These are phyloP conservation scores for Crepidodera aurea DNA, from an alignment of 2,888 invertebrate species.

Conservation along the genomic window DNA sequence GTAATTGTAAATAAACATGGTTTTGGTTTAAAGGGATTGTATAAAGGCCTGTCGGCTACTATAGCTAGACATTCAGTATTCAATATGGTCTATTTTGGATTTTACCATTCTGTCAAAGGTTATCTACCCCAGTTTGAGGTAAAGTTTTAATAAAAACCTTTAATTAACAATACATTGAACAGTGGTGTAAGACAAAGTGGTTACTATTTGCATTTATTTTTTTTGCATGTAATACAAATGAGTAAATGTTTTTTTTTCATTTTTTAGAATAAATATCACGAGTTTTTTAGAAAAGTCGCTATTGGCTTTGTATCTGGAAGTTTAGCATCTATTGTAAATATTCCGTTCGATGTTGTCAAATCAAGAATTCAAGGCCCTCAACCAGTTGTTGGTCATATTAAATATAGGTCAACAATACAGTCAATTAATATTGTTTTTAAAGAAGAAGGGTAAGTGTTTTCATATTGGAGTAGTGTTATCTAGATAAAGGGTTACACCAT, in stretches of 20 bases:
- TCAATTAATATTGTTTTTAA: constrained; percentile 78
- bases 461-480: background rate
- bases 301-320: constrained; percentile 91
- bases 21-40: constrained; percentile 80
- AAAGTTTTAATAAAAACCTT: constrained; percentile 38
- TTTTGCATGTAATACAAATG: too few relatives aligned
- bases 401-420: constrained; percentile 79
- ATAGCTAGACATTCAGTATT: constrained; percentile 89
- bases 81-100: constrained; percentile 94
- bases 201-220: too few relatives aligned
- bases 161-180: too few relatives aligned
- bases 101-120: constrained; percentile 91
- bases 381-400: constrained; percentile 73
- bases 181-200: too few relatives aligned
- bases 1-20: constrained; percentile 81
- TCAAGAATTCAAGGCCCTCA: constrained; percentile 95
- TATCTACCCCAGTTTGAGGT: constrained; percentile 72
- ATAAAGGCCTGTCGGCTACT: constrained; percentile 89
- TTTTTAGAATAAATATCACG: constrained; percentile 71
- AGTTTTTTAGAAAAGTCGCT: constrained; percentile 77
- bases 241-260: too few relatives aligned
- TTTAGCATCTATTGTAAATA: constrained; percentile 86
- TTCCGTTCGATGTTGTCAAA: constrained; percentile 96
- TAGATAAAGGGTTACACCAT: too few relatives aligned
- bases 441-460: constrained; percentile 82